These are phyloP conservation scores for Charina bottae DNA, from an alignment of 2,113 vertebrate species.

Conservation along the genomic window DNA sequence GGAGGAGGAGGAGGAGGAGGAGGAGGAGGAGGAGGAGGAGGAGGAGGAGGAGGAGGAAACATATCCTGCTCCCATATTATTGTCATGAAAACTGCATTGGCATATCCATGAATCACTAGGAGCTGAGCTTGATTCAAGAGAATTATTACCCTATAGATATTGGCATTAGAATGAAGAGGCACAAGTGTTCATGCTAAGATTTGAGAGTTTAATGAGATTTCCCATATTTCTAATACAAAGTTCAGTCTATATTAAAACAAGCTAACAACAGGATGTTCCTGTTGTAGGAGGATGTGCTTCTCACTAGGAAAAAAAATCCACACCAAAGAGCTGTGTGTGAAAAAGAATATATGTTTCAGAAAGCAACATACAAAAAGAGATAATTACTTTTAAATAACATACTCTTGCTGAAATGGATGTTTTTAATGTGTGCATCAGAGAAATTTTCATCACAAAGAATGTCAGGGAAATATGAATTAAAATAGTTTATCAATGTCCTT, in stretches of 20 bases:
- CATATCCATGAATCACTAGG: background rate
- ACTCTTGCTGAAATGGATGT: background rate
- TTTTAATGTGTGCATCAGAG: background rate
- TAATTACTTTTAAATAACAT: background rate
- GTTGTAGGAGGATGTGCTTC: background rate
- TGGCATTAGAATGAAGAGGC: background rate
- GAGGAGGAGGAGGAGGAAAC: background rate
- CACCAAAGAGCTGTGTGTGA: background rate
- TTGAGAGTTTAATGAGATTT: background rate
- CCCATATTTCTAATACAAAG: background rate
- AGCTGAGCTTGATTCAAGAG: background rate
- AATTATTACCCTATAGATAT: background rate
- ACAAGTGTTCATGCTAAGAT: background rate
- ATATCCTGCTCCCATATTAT: background rate
- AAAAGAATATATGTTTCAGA: background rate
- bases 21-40: background rate
- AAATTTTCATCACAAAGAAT: background rate
- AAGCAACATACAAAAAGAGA: background rate
- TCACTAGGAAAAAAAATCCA: background rate
- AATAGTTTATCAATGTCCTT: background rate
- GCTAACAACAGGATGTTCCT: background rate
- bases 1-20: too few relatives aligned
- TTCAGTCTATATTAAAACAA: background rate
- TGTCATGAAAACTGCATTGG: background rate
- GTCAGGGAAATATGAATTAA: background rate